Conservation (phyloP, 2,113 vertebrate genomes). For the rat (Rattus norvegicus) region GRCr8 NC_086033.1:86505001-86505500, state of each 20-base stretch:
- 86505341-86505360: constrained; percentile 75
- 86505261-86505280: constrained; percentile 64
- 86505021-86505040: constrained; percentile 49
- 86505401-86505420: constrained; percentile 85
- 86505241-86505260: constrained; percentile 63
- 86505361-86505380: constrained; percentile 74
- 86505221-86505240: constrained; percentile 39
- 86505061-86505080: background rate
- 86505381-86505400: constrained; percentile 81
- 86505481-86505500: constrained; percentile 84
- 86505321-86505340: constrained; percentile 69
- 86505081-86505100: constrained; percentile 29
- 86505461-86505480: constrained; percentile 84
- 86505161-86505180: constrained; percentile 36
- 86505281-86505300: constrained; percentile 65
- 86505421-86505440: constrained; percentile 82
- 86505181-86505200: constrained; percentile 81
- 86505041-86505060: background rate
- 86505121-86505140: constrained; percentile 31
- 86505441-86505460: constrained; percentile 82
- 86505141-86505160: constrained; percentile 24
- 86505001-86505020: constrained; percentile 14
- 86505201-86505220: constrained; percentile 50
- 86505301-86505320: constrained; percentile 64
- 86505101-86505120: constrained; percentile 42